phyloP scores from a whole-genome alignment of 2,113 vertebrate genomes.

The Gavia stellata region DNA sequence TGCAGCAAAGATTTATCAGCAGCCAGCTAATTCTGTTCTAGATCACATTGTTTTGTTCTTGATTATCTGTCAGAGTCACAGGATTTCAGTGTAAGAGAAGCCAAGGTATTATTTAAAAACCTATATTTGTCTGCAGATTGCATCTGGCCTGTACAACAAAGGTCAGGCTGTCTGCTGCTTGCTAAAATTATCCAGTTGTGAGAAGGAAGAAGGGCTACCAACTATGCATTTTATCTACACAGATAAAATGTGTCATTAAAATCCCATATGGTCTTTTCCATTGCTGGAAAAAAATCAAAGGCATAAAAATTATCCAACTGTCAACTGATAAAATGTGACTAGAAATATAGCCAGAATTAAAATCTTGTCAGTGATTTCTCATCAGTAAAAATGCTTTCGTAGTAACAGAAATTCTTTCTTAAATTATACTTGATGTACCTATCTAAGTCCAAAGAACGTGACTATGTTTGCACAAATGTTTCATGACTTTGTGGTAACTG shows the following conservation, averaged over 20 bases:
- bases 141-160: not conserved
- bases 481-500: not conserved
- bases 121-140: not conserved
- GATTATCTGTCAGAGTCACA: slow-evolving; percentile 15
- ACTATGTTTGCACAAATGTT: not conserved
- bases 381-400: not conserved
- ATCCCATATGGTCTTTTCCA: not conserved
- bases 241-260: slow-evolving; percentile 33
- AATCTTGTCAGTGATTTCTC: not conserved
- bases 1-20: not conserved
- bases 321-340: not conserved
- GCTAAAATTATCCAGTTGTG: slow-evolving; percentile 35
- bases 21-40: not conserved
- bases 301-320: not conserved
- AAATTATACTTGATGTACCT: not conserved
- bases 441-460: not conserved
- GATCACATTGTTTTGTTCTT: not conserved
- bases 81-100: slow-evolving; percentile 11
- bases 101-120: slow-evolving; percentile 26
- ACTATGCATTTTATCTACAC: slow-evolving; percentile 14
- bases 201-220: not conserved
- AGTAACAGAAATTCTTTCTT: not conserved
- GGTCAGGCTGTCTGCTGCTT: slow-evolving; percentile 13
- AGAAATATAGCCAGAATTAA: not conserved
- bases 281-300: not conserved